Evolutionary conservation across 1,140 invertebrate genomes (phyloP), one percentile per base, ranked within the genome.

Genomic region (Ctenoplectra terminalis): DNA sequence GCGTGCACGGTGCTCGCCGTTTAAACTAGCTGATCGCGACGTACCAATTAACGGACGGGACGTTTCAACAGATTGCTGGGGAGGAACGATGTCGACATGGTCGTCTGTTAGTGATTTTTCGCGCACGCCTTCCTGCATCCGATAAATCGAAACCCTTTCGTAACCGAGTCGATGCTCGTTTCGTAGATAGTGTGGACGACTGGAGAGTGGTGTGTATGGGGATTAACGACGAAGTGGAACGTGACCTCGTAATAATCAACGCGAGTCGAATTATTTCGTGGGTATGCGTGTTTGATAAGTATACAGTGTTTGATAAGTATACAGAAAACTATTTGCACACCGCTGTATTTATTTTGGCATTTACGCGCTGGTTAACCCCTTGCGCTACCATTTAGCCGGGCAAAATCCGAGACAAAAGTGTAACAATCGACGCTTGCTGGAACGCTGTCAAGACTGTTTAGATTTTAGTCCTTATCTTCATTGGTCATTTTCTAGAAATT

Each of bases 21-120:
- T 63, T 52, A 34, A 66, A 29, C 46, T 46, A 29, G 46, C 61
- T n/a, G 52, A 17, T 72, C 73, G 61, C 67, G 67, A 63, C 74
- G 58, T 63, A 70, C 63, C 83, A 81, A 85, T 85, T 84, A 85
- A 85, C 63, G 72, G 50, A 29, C 48, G 46, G 50, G 63, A 78
- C 29, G 26, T 67, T 67, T 52, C 48, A 79, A 85, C 52, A 37
- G 76, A 84, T 85, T 64, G 73, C 60, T 64, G 63, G 56, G 63
- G 46, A 63, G 20, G 31, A 63, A 70, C 43, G 48, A 29, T 20
- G 37, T 9, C 11, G 43, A 11, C 23, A 54, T 15, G 31, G 67
- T 60, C 26, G 15, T 48, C 48, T 46, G 56, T 84, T 54, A 70
- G 17, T 40, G 31, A 69, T 71, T 84, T 85, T 79, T 78, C 31